A percentile compares a stretch with the other conserved stretches of the same genome.
Evolutionary conservation across 2,113 vertebrate genomes (phyloP).

Genomic region (Carlito syrichta): DNA sequence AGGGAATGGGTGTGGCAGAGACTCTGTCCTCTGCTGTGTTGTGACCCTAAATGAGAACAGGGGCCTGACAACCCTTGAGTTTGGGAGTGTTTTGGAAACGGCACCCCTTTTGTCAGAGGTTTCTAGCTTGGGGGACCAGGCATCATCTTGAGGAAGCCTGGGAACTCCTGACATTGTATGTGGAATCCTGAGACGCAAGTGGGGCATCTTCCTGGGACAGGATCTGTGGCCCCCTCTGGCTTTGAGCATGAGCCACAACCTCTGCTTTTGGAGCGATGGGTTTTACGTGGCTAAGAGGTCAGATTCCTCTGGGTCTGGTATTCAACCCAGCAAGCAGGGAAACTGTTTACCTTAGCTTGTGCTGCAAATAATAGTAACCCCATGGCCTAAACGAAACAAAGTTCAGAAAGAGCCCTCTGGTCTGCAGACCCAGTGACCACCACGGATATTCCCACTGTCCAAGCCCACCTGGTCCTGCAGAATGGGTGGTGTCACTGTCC

Average conservation of each 20-base stretch:
- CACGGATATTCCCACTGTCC: background rate
- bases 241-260: background rate
- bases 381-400: background rate
- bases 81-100: background rate
- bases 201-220: background rate
- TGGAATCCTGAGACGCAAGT: background rate
- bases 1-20: background rate
- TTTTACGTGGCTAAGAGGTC: background rate
- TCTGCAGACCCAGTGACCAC: background rate
- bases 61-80: background rate
- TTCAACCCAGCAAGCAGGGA: background rate
- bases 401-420: background rate
- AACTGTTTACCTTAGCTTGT: background rate
- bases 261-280: background rate
- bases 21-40: background rate
- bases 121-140: background rate
- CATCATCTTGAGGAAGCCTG: background rate
- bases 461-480: background rate
- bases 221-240: background rate
- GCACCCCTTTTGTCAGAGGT: background rate
- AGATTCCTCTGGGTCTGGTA: background rate
- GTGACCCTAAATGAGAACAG: background rate
- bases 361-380: background rate
- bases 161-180: background rate
- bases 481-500: background rate